Evolutionary conservation across 1,140 invertebrate species (phyloP).

Genomic region (Ephestia elutella): DNA sequence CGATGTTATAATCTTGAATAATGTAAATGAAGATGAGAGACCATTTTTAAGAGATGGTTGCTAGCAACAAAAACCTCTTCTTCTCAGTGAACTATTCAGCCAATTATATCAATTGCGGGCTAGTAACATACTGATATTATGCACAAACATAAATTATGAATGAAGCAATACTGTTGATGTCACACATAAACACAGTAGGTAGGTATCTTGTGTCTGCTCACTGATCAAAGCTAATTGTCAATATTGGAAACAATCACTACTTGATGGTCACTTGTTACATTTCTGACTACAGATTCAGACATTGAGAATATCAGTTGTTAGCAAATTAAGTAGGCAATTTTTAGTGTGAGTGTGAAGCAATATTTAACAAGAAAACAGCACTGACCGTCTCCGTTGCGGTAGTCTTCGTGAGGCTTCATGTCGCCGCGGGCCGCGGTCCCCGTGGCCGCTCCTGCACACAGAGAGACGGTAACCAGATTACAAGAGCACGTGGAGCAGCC

Average conservation of each 20-base stretch:
- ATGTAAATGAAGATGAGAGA: too few relatives aligned
- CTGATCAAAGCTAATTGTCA: background rate
- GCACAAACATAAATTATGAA: slow-evolving; percentile 1
- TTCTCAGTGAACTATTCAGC: background rate
- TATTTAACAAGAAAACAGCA: slow-evolving; percentile 5
- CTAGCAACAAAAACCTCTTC: background rate
- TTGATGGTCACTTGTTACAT: background rate
- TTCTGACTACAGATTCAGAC: background rate
- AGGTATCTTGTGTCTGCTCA: slow-evolving; percentile 1
- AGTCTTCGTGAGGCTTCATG: slow-evolving; percentile 50
- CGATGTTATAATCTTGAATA: too few relatives aligned
- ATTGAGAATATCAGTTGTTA: too few relatives aligned
- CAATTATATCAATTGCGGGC: slow-evolving; percentile 8
- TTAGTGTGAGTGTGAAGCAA: too few relatives aligned
- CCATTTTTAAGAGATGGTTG: too few relatives aligned
- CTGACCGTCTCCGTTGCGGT: slow-evolving; percentile 51
- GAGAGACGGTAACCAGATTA: slow-evolving; percentile 34
- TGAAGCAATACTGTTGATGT: background rate
- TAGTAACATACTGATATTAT: too few relatives aligned
- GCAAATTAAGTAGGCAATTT: too few relatives aligned
- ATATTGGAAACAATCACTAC: background rate
- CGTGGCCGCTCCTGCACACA: slow-evolving; percentile 9
- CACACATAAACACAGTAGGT: background rate
- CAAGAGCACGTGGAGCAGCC: slow-evolving; percentile 22
- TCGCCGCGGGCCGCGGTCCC: background rate